Conservation (phyloP, 2,113 vertebrate species). For the Anarhynchus alexandrinus region DNA sequence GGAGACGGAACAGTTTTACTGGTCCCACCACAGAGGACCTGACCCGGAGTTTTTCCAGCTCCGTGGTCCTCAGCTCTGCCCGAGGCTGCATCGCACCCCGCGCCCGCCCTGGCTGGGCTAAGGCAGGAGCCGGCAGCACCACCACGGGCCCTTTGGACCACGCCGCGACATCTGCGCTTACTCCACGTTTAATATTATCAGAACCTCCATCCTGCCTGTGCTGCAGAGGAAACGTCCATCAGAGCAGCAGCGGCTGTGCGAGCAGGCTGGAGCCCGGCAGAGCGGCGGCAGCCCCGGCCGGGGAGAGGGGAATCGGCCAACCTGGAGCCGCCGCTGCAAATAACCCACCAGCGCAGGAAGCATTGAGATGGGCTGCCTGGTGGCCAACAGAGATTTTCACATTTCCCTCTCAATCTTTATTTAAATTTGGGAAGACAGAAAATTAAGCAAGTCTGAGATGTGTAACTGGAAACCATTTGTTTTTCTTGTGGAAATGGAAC, state of each 20-base stretch:
- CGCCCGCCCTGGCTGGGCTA: background rate
- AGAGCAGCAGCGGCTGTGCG: background rate
- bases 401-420: constrained; percentile 14
- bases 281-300: background rate
- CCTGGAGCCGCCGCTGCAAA: background rate
- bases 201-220: background rate
- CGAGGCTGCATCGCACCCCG: accelerated
- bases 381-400: background rate
- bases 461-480: constrained; percentile 33
- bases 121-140: background rate
- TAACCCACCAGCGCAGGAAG: background rate
- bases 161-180: background rate
- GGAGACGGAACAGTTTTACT: background rate
- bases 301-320: background rate
- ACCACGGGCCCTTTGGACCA: background rate
- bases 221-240: background rate
- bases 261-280: background rate
- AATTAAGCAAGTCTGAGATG: constrained; percentile 18
- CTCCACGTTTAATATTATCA: background rate
- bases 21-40: background rate
- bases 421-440: constrained; percentile 21
- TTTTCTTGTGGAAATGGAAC: constrained; percentile 32
- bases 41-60: background rate
- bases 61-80: background rate
- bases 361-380: background rate